Conservation (phyloP, 2,797 vertebrate species). For the Orientallactaga sibirica region DNA sequence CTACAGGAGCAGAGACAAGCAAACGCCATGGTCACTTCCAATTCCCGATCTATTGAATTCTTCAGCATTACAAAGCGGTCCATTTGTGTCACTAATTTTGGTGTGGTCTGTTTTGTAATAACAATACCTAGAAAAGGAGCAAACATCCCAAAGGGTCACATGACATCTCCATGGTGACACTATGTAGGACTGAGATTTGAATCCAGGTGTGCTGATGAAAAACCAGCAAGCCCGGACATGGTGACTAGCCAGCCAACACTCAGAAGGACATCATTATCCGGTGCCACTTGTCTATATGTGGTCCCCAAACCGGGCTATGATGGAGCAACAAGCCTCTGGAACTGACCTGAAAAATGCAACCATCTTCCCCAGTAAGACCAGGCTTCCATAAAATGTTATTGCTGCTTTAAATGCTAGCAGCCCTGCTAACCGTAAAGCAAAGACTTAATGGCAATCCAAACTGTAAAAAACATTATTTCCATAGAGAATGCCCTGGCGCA, state of each 20-base stretch:
- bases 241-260: neutral
- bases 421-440: conserved; percentile 42
- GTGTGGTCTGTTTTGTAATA: neutral
- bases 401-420: conserved; percentile 59
- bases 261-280: neutral
- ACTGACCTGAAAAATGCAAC: conserved; percentile 3
- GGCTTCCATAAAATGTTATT: conserved; percentile 59
- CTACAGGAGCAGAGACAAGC: neutral
- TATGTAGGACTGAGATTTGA: neutral
- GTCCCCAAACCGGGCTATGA: neutral
- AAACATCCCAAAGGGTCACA: neutral
- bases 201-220: neutral
- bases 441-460: conserved; percentile 66
- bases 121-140: neutral
- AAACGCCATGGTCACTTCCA: neutral
- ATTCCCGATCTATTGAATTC: neutral
- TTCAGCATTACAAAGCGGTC: neutral
- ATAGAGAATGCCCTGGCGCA: conserved; percentile 30
- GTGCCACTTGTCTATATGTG: neutral
- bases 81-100: neutral
- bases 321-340: neutral
- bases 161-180: neutral
- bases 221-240: neutral
- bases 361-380: neutral
- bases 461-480: conserved; percentile 69